Conservation (phyloP, 2,888 invertebrate species). For the Catonia carolina region DNA sequence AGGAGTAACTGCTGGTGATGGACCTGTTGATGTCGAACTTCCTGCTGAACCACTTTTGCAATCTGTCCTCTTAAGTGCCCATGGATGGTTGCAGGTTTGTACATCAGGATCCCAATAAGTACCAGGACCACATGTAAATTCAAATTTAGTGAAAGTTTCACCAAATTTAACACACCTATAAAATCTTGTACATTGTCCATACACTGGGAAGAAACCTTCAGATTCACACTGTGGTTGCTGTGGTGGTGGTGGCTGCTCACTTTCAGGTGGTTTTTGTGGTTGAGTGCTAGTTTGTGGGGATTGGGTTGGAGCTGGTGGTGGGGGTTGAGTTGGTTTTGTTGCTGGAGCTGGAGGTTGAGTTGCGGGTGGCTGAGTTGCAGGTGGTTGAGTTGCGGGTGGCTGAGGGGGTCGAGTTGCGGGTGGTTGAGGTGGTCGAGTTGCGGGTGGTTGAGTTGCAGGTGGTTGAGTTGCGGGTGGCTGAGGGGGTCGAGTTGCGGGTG, state of each 20-base stretch:
- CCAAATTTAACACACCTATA: slow-evolving; percentile 56
- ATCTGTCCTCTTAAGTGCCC: slow-evolving; percentile 44
- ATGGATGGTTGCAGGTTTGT: slow-evolving; percentile 54
- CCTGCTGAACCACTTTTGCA: slow-evolving; percentile 22
- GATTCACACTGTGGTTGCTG: slow-evolving; percentile 42
- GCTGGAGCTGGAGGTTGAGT: slow-evolving; percentile 7
- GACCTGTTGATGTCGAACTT: neutral
- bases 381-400: slow-evolving; percentile 4
- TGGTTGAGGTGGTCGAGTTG: slow-evolving; percentile 14
- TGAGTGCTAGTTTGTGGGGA: neutral
- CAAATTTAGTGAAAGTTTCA: slow-evolving; percentile 47
- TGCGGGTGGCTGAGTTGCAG: slow-evolving; percentile 1
- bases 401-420: slow-evolving; percentile 5
- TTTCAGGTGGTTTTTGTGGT: neutral
- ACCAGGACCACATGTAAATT: slow-evolving; percentile 57
- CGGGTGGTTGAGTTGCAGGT: slow-evolving; percentile 21
- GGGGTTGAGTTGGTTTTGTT: slow-evolving; percentile 5
- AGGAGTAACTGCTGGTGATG: neutral
- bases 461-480: slow-evolving; percentile 25
- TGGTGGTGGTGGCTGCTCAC: neutral
- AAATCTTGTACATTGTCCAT: slow-evolving; percentile 55
- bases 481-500: slow-evolving; percentile 3
- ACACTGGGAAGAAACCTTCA: slow-evolving; percentile 58
- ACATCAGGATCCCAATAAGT: slow-evolving; percentile 60
- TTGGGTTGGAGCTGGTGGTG: neutral